A percentile compares a stretch with the other conserved stretches of the same genome.
Conservation (phyloP, 2,888 invertebrate genomes). For the Nomada fabriciana region DNA sequence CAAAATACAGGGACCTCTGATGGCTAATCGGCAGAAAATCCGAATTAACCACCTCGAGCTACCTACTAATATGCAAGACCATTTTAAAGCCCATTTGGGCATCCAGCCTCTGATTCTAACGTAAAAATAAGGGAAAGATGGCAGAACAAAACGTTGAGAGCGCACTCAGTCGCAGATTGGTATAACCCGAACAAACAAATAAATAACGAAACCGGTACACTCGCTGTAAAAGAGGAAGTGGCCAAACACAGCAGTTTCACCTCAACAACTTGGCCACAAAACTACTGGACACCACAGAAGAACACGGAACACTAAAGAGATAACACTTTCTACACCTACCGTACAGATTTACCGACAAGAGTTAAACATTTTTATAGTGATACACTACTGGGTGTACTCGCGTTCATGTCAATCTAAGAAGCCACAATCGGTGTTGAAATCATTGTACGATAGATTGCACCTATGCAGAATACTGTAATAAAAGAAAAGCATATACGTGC, state of each 20-base stretch:
- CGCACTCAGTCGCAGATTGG: neutral
- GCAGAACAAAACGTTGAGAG: no score
- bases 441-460: neutral
- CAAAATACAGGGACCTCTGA: neutral
- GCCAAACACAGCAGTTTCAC: neutral
- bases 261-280: neutral
- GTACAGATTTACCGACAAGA: conserved; percentile 1
- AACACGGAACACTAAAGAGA: conserved; percentile 3
- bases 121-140: no score
- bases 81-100: neutral
- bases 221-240: neutral
- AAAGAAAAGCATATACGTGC: no score
- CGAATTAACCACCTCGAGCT: neutral
- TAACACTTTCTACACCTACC: neutral
- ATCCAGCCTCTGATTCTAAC: no score
- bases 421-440: neutral
- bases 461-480: neutral
- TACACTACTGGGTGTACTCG: neutral
- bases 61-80: neutral
- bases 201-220: neutral
- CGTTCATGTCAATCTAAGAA: neutral
- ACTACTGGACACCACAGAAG: neutral
- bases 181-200: neutral
- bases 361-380: conserved; percentile 1
- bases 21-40: neutral